Conservation (phyloP, 2,888 invertebrate genomes). For the Eupeodes luniger region DNA sequence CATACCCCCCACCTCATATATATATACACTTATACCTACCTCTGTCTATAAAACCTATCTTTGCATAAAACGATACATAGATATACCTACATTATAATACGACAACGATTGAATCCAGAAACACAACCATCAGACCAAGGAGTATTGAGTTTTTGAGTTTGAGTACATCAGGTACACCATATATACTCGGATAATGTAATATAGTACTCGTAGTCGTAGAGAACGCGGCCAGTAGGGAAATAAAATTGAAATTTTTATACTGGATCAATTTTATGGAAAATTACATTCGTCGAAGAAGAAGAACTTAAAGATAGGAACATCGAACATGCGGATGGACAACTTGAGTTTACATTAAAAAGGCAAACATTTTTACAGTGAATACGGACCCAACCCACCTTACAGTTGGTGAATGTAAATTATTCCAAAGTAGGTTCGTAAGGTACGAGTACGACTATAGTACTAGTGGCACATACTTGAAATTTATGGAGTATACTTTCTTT, state of each 20-base stretch:
- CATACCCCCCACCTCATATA: conserved; percentile 2
- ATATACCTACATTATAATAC: neutral
- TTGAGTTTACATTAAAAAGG: conserved; percentile 40
- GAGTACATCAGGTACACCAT: too few relatives aligned
- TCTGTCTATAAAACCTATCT: neutral
- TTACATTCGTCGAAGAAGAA: conserved; percentile 46
- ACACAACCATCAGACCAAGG: conserved; percentile 14
- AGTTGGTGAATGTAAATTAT: conserved; percentile 38
- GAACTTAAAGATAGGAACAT: conserved; percentile 41
- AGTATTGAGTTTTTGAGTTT: neutral
- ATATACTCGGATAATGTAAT: too few relatives aligned
- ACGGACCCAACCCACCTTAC: neutral
- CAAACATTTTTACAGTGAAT: neutral
- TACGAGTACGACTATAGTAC: neutral
- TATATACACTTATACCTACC: neutral
- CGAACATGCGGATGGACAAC: conserved; percentile 32
- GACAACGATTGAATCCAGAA: conserved; percentile 20
- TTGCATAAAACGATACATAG: too few relatives aligned
- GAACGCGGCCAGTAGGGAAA: conserved; percentile 51
- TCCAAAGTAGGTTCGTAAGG: too few relatives aligned
- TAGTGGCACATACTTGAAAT: conserved; percentile 35
- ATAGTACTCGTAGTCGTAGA: neutral
- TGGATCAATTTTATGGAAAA: conserved; percentile 62
- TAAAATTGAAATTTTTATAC: conserved; percentile 66
- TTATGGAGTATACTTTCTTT: conserved; percentile 37